phyloP scores from a whole-genome alignment of 30 jellyfish, hydroid and myxozoan genomes.

The Turritopsis rubra region DNA sequence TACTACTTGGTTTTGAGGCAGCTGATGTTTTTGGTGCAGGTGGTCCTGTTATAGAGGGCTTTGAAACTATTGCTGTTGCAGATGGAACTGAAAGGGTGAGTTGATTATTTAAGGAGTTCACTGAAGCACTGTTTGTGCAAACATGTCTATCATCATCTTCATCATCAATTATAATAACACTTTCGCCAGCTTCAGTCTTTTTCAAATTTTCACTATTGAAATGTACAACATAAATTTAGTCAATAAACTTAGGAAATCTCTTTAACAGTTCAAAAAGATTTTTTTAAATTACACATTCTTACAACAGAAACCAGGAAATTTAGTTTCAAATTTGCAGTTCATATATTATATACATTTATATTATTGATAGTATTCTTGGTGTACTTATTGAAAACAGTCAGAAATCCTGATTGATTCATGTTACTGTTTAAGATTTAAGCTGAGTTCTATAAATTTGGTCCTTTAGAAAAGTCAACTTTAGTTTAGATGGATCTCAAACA shows the following conservation, averaged over 20 bases:
- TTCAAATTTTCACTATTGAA: background rate
- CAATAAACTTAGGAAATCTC: background rate
- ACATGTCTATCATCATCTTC: conserved; percentile 5
- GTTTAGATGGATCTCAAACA: no score
- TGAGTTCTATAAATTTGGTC: no score
- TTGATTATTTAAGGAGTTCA: background rate
- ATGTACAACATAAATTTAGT: background rate
- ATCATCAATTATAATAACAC: conserved; percentile 25
- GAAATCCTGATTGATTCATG: no score
- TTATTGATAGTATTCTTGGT: no score
- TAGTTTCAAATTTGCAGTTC: no score
- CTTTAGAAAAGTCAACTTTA: no score
- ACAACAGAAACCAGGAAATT: no score
- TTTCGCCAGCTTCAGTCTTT: background rate
- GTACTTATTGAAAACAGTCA: no score
- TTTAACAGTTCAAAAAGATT: background rate
- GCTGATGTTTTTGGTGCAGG: background rate
- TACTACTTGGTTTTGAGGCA: background rate
- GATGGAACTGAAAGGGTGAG: background rate
- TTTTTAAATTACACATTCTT: no score
- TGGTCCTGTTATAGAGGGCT: background rate
- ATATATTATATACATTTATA: no score
- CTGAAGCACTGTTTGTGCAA: background rate
- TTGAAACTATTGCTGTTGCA: background rate
- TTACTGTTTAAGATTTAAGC: no score